phyloP scores from a whole-genome alignment of 1,140 invertebrate genomes.

The Atopsyche davidsoni region DNA sequence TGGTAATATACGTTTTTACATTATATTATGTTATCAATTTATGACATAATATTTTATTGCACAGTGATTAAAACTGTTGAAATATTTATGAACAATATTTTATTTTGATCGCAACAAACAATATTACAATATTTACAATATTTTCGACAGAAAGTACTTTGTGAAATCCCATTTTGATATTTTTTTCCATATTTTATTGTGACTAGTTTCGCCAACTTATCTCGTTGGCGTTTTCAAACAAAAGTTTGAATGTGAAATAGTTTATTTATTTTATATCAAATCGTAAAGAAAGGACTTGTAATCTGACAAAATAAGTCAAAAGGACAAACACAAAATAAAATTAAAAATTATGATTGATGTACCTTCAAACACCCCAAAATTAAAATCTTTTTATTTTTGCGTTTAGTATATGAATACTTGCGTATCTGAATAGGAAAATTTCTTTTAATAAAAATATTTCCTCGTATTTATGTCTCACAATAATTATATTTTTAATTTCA shows the following conservation, averaged over 20 bases:
- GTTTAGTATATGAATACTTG: no score
- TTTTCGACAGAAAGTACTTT: not conserved
- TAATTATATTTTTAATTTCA: no score
- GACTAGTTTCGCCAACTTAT: not conserved
- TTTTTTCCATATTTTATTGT: not conserved
- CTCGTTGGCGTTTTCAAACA: not conserved
- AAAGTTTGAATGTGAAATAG: not conserved
- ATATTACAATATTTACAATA: not conserved
- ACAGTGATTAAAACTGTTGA: not conserved
- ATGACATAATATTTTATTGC: not conserved
- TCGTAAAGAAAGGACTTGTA: not conserved
- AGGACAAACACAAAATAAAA: no score
- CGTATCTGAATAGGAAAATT: no score
- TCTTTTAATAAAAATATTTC: no score
- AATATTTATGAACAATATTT: constrained; percentile 1
- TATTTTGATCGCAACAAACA: not conserved
- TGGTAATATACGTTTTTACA: not conserved
- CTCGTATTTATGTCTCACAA: no score
- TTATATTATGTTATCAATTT: not conserved
- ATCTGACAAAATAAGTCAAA: no score
- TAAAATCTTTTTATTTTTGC: no score
- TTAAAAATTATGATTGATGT: no score
- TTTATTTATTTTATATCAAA: not conserved
- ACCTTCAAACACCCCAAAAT: no score
- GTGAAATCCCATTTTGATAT: not conserved